A percentile compares a stretch with the other conserved stretches of the same genome.
phyloP scores from a whole-genome alignment of 2,888 invertebrate genomes.

The Vannuccia rotundouncinata region DNA sequence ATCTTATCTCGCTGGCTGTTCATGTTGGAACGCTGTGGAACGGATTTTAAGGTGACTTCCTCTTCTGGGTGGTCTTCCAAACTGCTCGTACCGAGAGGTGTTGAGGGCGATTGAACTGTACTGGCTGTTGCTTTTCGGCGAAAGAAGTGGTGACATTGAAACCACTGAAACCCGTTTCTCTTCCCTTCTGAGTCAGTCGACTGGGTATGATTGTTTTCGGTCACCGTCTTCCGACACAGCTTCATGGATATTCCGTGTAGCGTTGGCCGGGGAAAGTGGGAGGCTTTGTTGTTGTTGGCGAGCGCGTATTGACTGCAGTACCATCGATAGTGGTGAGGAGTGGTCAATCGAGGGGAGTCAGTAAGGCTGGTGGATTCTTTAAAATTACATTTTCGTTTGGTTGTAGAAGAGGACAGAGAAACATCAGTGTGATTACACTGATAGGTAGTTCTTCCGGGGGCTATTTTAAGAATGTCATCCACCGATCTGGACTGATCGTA shows the following conservation, averaged over 20 bases:
- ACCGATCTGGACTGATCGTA: neutral
- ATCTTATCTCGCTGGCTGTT: conserved; percentile 40
- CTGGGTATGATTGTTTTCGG: neutral
- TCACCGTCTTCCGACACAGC: neutral
- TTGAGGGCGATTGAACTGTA: neutral
- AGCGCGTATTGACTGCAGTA: neutral
- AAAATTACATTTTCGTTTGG: conserved; percentile 2
- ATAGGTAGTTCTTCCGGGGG: neutral
- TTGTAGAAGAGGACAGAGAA: neutral
- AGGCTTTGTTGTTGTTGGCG: neutral
- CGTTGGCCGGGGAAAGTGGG: neutral
- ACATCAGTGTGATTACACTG: neutral
- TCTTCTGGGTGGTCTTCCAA: neutral
- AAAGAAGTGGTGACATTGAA: neutral
- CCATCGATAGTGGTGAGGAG: conserved; percentile 1
- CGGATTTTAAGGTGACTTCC: neutral
- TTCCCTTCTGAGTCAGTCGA: neutral
- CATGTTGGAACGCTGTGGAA: neutral
- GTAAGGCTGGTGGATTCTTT: conserved; percentile 23
- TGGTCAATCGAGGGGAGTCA: conserved; percentile 19
- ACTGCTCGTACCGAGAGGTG: neutral
- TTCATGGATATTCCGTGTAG: neutral
- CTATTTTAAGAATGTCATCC: neutral
- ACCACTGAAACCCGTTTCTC: neutral
- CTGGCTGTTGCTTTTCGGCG: neutral